phyloP scores from a whole-genome alignment of 2,888 invertebrate species.

The Oegoconia quadripuncta region DNA sequence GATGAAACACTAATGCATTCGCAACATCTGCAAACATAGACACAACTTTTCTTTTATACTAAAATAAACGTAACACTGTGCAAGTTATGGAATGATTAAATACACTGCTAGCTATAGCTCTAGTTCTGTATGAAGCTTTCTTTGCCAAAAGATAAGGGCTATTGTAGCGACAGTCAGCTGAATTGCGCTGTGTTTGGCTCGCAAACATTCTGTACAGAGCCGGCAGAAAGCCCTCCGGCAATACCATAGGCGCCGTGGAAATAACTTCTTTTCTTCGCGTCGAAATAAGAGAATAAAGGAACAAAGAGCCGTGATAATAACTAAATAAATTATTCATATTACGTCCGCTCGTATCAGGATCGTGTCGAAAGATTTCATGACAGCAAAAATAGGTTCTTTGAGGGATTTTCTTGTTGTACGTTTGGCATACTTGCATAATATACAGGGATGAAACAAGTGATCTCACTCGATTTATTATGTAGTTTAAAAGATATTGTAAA shows the following conservation, averaged over 20 bases:
- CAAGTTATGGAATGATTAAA: slow-evolving; percentile 37
- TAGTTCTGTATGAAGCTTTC: slow-evolving; percentile 25
- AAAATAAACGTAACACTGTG: too few relatives aligned
- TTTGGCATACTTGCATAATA: slow-evolving; percentile 18
- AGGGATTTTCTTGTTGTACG: slow-evolving; percentile 24
- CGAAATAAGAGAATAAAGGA: slow-evolving; percentile 38
- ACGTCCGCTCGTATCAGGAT: slow-evolving; percentile 40
- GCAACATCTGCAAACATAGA: slow-evolving; percentile 23
- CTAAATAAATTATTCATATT: slow-evolving; percentile 59
- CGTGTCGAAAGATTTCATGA: slow-evolving; percentile 50
- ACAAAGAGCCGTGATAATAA: slow-evolving; percentile 47
- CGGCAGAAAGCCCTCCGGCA: slow-evolving; percentile 22
- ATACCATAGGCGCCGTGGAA: slow-evolving; percentile 18
- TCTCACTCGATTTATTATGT: too few relatives aligned
- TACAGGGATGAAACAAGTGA: too few relatives aligned
- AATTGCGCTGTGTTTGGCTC: slow-evolving; percentile 34
- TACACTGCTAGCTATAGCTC: slow-evolving; percentile 26
- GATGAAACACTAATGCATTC: slow-evolving; percentile 30
- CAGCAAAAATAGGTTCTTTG: slow-evolving; percentile 37
- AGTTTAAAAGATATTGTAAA: too few relatives aligned
- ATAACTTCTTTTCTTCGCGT: slow-evolving; percentile 32
- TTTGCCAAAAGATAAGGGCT: slow-evolving; percentile 43
- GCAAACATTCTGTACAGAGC: slow-evolving; percentile 34
- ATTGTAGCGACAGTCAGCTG: slow-evolving; percentile 32
- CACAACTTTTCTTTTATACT: background rate